Evolutionary conservation across 2,113 vertebrate species (phyloP).

Genomic region (Hylia prasina): DNA sequence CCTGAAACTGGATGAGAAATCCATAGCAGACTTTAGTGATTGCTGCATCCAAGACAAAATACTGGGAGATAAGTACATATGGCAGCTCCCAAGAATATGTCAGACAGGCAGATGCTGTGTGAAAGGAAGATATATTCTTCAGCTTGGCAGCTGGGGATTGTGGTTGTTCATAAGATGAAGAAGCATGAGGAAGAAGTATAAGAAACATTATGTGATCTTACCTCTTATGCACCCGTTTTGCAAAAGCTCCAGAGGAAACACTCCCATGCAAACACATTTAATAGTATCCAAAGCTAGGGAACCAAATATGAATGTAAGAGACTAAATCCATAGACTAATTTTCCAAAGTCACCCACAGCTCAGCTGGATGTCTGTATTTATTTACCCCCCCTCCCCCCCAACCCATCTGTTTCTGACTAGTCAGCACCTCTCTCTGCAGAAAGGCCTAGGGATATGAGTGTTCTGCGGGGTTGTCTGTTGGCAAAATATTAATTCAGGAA

Average conservation of each 20-base stretch:
- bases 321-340: not conserved
- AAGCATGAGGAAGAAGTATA: not conserved
- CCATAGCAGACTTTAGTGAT: not conserved
- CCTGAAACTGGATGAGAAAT: not conserved
- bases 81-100: not conserved
- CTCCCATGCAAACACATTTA: not conserved
- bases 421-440: not conserved
- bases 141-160: not conserved
- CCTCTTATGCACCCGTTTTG: not conserved
- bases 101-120: not conserved
- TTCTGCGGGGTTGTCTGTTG: not conserved
- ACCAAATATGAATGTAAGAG: not conserved
- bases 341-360: not conserved
- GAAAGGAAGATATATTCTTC: not conserved
- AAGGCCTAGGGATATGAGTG: not conserved
- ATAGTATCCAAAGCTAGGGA: not conserved
- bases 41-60: not conserved
- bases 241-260: not conserved
- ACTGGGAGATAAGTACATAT: not conserved
- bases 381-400: not conserved
- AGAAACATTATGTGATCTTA: not conserved
- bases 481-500: not conserved
- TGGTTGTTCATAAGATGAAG: not conserved
- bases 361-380: not conserved
- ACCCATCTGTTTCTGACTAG: conserved; percentile 13